Conservation (phyloP, 1,140 invertebrate species). For the Papilio polytes region DNA sequence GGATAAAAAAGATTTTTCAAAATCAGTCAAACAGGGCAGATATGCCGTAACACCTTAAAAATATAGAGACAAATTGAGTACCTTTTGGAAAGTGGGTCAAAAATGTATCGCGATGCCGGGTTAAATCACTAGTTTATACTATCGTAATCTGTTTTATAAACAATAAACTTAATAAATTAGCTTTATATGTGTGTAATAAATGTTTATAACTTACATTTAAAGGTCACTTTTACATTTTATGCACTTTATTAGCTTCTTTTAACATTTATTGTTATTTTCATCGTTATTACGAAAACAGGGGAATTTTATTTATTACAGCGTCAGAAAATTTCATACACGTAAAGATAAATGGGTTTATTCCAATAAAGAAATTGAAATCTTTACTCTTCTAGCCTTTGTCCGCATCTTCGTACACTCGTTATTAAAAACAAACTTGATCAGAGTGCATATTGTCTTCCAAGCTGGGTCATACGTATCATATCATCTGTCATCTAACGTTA, state of each 20-base stretch:
- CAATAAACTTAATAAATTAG: not conserved
- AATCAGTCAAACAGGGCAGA: no score
- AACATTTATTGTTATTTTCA: not conserved
- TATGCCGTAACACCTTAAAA: no score
- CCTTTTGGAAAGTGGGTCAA: no score
- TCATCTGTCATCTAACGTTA: no score
- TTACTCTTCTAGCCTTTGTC: no score
- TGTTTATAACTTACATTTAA: not conserved
- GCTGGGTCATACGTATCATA: no score
- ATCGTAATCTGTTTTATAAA: not conserved
- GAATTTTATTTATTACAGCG: not conserved
- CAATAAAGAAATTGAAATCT: not conserved
- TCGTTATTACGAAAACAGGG: not conserved
- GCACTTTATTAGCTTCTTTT: not conserved
- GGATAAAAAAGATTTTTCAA: no score
- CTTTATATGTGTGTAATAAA: not conserved
- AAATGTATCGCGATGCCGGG: not conserved
- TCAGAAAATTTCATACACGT: not conserved
- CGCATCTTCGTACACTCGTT: no score
- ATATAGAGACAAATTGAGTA: no score
- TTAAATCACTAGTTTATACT: not conserved
- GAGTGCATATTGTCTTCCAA: no score
- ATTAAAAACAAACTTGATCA: no score
- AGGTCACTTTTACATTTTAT: conserved; percentile 14
- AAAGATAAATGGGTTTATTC: not conserved